phyloP scores from a whole-genome alignment of 2,888 invertebrate genomes.

The Yponomeuta cagnagella region DNA sequence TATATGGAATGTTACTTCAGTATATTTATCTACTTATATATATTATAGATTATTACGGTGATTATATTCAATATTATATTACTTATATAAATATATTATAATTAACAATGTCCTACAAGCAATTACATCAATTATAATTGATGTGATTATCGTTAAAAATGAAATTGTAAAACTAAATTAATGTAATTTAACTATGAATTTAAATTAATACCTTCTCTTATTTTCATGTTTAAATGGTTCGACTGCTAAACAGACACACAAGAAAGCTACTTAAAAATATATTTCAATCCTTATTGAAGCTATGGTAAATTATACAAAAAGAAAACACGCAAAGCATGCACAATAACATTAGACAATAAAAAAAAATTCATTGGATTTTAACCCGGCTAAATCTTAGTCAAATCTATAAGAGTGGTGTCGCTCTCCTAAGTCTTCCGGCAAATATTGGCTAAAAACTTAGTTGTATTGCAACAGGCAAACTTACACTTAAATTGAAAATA shows the following conservation, averaged over 20 bases:
- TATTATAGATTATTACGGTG: too few species aligned
- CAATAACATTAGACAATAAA: conserved; percentile 62
- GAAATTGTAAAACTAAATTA: neutral
- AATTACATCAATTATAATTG: neutral
- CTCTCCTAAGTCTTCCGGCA: conserved; percentile 57
- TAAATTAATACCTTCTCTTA: neutral
- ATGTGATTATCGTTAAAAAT: neutral
- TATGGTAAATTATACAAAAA: neutral
- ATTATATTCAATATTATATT: neutral
- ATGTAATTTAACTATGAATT: neutral
- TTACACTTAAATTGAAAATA: neutral
- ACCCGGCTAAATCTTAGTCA: conserved; percentile 27
- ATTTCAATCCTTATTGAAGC: too few species aligned
- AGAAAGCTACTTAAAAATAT: neutral
- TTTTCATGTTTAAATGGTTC: conserved; percentile 7
- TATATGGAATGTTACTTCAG: conserved; percentile 40
- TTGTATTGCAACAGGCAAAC: neutral
- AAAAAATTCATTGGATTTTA: conserved; percentile 42
- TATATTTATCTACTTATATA: neutral
- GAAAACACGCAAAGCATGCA: conserved; percentile 26
- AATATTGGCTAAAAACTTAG: conserved; percentile 37
- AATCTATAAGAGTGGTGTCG: conserved; percentile 29
- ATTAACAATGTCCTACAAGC: neutral
- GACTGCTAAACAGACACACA: neutral
- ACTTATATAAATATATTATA: neutral